These are phyloP conservation scores for Silurus glanis DNA, from an alignment of 2,113 vertebrate species.

Conservation along the genomic window DNA sequence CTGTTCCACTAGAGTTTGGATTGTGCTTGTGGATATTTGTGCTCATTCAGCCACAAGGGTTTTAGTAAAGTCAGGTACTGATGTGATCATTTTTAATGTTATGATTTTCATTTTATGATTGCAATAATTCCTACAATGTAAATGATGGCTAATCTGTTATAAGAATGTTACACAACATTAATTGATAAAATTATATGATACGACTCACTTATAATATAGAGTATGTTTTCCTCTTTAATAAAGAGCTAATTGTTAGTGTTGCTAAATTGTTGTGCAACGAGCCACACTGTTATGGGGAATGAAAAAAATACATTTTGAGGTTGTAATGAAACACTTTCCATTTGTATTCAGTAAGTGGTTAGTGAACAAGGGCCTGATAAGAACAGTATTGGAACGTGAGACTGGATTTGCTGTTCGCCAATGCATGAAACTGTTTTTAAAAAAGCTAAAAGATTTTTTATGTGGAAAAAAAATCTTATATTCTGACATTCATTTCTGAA, in stretches of 20 bases:
- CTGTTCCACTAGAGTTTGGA: no score
- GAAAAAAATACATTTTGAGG: neutral
- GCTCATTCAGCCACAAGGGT: no score
- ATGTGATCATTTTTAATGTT: no score
- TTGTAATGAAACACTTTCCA: neutral
- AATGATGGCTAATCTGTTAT: neutral
- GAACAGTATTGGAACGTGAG: neutral
- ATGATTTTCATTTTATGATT: no score
- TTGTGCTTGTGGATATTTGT: no score
- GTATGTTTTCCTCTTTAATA: neutral
- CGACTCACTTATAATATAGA: no score
- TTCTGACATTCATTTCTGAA: slow-evolving; percentile 5
- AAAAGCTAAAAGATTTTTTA: neutral
- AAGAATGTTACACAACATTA: neutral
- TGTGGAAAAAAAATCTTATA: neutral
- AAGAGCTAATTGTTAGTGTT: neutral
- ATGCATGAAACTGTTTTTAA: neutral
- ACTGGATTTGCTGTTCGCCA: neutral
- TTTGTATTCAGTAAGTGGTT: neutral
- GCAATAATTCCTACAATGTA: neutral
- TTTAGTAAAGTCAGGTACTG: no score
- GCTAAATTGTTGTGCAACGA: neutral
- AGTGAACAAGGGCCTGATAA: neutral
- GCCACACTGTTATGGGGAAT: neutral
- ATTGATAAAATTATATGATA: neutral